Evolutionary conservation across 2,888 invertebrate species (phyloP), one percentile per base, ranked within the genome.

Genomic region (Ophonus ardosiacus): DNA sequence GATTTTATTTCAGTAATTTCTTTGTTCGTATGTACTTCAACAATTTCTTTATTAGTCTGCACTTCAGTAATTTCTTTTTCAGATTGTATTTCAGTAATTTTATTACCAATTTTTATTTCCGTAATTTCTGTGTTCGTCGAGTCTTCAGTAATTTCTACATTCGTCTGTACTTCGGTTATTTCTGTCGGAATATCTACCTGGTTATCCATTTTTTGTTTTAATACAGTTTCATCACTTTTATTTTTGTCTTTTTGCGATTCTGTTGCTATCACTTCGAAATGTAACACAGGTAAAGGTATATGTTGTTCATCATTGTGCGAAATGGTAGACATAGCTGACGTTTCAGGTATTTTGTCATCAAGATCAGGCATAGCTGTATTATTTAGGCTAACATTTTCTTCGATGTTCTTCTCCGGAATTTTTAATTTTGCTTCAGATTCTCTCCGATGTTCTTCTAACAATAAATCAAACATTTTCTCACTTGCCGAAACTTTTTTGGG

Each of bases 401-500:
- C 71, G 4, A 31, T 31, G 10, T 74, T 40, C 17, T 43, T 43
- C 43, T n/a, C 15, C 4, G 21, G 13, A 71, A 0, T 7, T 71
- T 71, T 40, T 18, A 43, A 68, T 80, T 80, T 61, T 2, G 79
- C 18, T 81, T 17, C 38, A 1, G 68, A 51, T 31, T 84, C 84
- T 15, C 79, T 78, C 31, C 57, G 61, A 43, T 78, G 84, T 51
- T 84, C 78, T 65, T 78, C 84, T 21, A 84, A 21, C 31, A 84
- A 63, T 51, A 78, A 40, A 40, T 84, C 84, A 84, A 84, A 84
- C 65, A 79, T 56, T 51, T 84, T 57, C 15, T 84, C 78, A 17
- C 63, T 84, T 5, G 43, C 51, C 7, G 61, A 18, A 51, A 78
- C 63, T 43, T 85, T 85, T 7, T 80, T 68, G 15, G 65, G 7